These are phyloP conservation scores for Phataginus tetradactyla DNA, from an alignment of 2,797 vertebrate genomes.

Conservation along the genomic window DNA sequence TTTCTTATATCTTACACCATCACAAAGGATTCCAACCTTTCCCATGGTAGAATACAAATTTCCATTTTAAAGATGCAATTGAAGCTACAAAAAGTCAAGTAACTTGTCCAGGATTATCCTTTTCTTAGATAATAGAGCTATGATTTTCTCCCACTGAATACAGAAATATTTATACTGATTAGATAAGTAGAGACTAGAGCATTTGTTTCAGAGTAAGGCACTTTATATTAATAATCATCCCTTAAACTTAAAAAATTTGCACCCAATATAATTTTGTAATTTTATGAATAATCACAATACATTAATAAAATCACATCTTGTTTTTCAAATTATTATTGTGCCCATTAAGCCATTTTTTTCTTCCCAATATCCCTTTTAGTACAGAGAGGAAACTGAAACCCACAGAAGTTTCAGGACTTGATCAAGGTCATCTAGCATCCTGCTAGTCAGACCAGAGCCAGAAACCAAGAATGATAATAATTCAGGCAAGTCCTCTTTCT, in stretches of 20 bases:
- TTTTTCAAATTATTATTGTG: not conserved
- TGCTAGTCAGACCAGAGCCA: not conserved
- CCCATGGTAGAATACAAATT: not conserved
- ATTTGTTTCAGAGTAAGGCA: constrained; percentile 21
- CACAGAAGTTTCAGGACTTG: not conserved
- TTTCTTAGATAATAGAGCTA: not conserved
- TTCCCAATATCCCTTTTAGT: not conserved
- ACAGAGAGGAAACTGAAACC: not conserved
- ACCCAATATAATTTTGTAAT: not conserved
- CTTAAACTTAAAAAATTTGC: not conserved
- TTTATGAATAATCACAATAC: not conserved
- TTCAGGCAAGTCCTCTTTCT: not conserved
- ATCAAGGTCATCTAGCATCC: not conserved
- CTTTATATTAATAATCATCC: not conserved
- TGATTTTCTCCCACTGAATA: not conserved
- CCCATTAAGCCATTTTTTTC: not conserved
- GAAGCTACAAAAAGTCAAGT: not conserved
- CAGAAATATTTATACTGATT: constrained; percentile 9
- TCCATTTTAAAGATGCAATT: constrained; percentile 47
- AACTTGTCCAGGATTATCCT: not conserved
- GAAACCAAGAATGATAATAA: not conserved
- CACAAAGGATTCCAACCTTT: not conserved
- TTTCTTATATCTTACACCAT: constrained; percentile 3
- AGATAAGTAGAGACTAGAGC: not conserved
- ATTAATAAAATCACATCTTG: not conserved